Percentiles rank a stretch among this genome's conserved stretches.
phyloP scores from a whole-genome alignment of 2,113 vertebrate species.

The Dipodomys ordii region DNA sequence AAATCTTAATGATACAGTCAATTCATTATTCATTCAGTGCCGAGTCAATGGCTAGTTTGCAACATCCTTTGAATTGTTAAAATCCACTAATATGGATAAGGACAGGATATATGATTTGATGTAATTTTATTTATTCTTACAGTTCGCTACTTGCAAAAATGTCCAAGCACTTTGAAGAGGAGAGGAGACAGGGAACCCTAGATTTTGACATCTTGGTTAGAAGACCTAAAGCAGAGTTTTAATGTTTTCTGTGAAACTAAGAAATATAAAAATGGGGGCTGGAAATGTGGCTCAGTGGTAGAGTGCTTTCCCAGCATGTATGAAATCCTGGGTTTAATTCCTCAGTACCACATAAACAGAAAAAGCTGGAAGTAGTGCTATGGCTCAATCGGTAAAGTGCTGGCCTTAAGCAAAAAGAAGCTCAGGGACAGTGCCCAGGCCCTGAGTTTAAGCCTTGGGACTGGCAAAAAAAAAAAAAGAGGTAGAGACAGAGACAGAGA shows the following conservation, averaged over 20 bases:
- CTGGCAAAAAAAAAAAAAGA: too few relatives aligned
- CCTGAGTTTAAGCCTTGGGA: too few relatives aligned
- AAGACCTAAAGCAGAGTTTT: neutral
- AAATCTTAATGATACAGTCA: neutral
- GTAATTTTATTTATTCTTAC: neutral
- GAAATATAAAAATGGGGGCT: neutral
- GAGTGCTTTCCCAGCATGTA: too few relatives aligned
- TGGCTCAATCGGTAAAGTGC: too few relatives aligned
- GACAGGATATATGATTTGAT: neutral
- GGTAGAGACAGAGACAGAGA: too few relatives aligned
- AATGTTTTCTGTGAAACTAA: neutral
- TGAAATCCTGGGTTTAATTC: too few relatives aligned
- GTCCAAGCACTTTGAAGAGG: neutral
- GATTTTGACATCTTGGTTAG: neutral
- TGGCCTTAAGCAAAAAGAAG: too few relatives aligned
- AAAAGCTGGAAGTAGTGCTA: too few relatives aligned
- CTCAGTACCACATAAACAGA: too few relatives aligned
- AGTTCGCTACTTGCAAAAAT: conserved; percentile 12
- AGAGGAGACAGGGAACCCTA: neutral
- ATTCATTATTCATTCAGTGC: neutral
- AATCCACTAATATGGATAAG: neutral
- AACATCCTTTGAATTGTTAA: neutral
- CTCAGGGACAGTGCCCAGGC: too few relatives aligned
- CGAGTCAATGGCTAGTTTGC: neutral
- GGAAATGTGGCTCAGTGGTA: too few relatives aligned